Evolutionary conservation across 2,797 vertebrate genomes (phyloP).

Genomic region (Catharus ustulatus): DNA sequence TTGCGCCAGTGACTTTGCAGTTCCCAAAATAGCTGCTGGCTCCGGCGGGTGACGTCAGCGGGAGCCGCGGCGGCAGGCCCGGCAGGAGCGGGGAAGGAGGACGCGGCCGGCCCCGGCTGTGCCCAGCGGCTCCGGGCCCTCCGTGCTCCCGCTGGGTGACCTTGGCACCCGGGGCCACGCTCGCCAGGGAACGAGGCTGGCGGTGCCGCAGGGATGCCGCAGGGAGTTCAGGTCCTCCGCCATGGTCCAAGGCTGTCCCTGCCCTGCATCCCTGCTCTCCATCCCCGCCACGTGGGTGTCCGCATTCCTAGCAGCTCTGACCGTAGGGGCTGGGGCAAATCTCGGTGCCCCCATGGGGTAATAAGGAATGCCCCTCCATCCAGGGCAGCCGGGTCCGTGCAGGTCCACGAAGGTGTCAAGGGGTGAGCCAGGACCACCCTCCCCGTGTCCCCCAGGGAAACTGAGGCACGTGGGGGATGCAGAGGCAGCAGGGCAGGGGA

Average conservation of each 20-base stretch:
- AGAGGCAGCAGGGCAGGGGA: not conserved
- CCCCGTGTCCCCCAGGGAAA: not conserved
- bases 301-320: rapidly evolving
- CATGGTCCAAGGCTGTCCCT: not conserved
- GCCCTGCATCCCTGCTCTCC: not conserved
- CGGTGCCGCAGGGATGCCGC: not conserved
- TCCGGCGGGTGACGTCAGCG: not conserved
- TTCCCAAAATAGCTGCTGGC: conserved; percentile 67
- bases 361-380: not conserved
- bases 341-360: rapidly evolving
- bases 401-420: not conserved
- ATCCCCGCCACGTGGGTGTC: rapidly evolving
- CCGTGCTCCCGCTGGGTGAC: rapidly evolving
- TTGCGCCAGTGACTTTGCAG: conserved; percentile 64
- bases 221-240: rapidly evolving
- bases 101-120: rapidly evolving
- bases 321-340: not conserved
- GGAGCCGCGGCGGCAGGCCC: not conserved
- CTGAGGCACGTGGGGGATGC: not conserved
- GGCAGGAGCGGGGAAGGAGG: not conserved
- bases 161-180: not conserved
- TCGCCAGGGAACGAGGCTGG: rapidly evolving
- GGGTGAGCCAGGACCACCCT: not conserved
- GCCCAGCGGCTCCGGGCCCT: rapidly evolving
- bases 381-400: not conserved